These are phyloP conservation scores for Anniella stebbinsi DNA, from an alignment of 2,797 vertebrate genomes.

Conservation along the genomic window DNA sequence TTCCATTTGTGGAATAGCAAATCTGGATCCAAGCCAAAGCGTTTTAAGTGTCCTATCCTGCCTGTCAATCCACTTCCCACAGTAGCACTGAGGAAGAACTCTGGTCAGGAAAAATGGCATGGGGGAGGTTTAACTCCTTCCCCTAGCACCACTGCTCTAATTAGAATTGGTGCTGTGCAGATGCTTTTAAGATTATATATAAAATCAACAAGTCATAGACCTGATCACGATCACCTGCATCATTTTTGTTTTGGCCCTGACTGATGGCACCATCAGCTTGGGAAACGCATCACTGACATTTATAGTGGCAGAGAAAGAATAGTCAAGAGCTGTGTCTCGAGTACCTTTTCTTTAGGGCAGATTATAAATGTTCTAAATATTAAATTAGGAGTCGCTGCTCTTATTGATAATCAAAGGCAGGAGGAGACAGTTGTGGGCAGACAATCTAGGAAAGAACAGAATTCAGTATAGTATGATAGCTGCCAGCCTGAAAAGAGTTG, in stretches of 20 bases:
- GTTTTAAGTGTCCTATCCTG: not conserved
- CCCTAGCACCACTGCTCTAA: not conserved
- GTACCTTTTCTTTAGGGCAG: not conserved
- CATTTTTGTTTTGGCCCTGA: not conserved
- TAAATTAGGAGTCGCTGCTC: not conserved
- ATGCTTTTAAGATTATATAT: not conserved
- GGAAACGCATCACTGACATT: not conserved
- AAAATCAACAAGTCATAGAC: not conserved
- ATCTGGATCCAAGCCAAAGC: not conserved
- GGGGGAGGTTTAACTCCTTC: not conserved
- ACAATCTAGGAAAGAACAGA: not conserved
- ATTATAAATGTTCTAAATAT: not conserved
- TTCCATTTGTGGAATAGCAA: not conserved
- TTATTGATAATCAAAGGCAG: not conserved
- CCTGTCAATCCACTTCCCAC: too few relatives aligned
- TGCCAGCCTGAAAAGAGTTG: not conserved
- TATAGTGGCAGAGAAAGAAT: not conserved
- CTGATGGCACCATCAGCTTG: not conserved
- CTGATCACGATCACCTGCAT: not conserved
- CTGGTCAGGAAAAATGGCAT: not conserved
- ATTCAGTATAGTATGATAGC: not conserved
- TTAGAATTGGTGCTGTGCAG: not conserved
- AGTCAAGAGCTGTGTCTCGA: not conserved
- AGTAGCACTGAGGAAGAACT: not conserved
- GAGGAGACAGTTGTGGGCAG: not conserved